Conservation (phyloP, 2,113 vertebrate species). For the Ctenodactylus gundi region DNA sequence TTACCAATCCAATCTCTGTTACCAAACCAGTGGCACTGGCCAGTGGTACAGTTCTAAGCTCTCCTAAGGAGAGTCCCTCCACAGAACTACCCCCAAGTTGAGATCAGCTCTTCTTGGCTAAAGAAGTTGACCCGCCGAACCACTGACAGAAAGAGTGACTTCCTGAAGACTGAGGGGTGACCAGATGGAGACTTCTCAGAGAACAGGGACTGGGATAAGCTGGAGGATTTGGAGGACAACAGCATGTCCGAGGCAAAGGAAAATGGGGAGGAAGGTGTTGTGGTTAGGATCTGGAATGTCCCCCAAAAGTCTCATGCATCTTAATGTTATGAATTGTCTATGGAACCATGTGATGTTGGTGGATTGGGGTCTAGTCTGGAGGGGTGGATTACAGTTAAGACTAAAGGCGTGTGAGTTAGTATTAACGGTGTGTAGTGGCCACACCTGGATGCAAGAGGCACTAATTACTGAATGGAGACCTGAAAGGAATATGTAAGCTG, state of each 20-base stretch:
- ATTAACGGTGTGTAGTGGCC: too few relatives aligned
- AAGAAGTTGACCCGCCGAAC: background rate
- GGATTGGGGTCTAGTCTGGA: too few relatives aligned
- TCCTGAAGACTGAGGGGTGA: slow-evolving; percentile 89
- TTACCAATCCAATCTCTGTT: slow-evolving; percentile 84
- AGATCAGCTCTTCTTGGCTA: background rate
- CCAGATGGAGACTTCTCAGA: slow-evolving; percentile 90
- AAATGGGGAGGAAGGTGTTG: too few relatives aligned
- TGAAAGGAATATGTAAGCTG: too few relatives aligned
- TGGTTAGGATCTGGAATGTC: too few relatives aligned
- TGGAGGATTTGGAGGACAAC: slow-evolving; percentile 87
- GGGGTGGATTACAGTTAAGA: too few relatives aligned
- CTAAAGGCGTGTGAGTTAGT: too few relatives aligned
- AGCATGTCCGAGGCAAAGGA: slow-evolving; percentile 94
- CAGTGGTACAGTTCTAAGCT: background rate
- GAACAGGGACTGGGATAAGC: slow-evolving; percentile 91
- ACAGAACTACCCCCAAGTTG: background rate
- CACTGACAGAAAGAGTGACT: background rate
- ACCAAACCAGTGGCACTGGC: background rate
- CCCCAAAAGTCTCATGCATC: too few relatives aligned
- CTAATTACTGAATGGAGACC: too few relatives aligned
- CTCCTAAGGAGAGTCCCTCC: background rate
- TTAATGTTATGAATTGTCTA: too few relatives aligned
- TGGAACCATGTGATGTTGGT: too few relatives aligned
- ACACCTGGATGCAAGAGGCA: too few relatives aligned